Evolutionary conservation across 2,113 vertebrate species (phyloP).

Genomic region (Nannobrachium achirus): DNA sequence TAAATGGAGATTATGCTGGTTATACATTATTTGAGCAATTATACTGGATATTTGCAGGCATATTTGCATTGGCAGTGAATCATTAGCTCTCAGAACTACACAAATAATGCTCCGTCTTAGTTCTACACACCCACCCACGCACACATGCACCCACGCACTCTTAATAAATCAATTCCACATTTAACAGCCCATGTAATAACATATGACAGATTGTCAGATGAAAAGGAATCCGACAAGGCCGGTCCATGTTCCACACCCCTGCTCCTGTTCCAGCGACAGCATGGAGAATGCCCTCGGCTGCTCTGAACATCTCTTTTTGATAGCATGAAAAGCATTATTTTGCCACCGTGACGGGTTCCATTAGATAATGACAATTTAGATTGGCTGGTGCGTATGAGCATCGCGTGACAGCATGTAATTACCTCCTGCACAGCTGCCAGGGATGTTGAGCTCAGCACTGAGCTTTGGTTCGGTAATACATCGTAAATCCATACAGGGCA

Average conservation of each 20-base stretch:
- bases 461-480: too few relatives aligned
- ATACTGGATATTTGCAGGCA: too few relatives aligned
- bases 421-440: too few relatives aligned
- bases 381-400: too few relatives aligned
- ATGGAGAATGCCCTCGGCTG: conserved; percentile 43
- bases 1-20: too few relatives aligned
- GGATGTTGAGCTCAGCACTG: too few relatives aligned
- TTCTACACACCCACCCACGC: not conserved
- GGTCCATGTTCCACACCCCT: conserved; percentile 13
- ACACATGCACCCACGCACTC: not conserved
- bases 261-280: conserved; percentile 26
- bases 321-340: conserved; percentile 21
- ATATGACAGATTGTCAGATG: conserved; percentile 42
- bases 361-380: conserved; percentile 34
- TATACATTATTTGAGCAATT: too few relatives aligned
- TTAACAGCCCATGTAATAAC: conserved; percentile 45
- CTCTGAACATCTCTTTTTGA: conserved; percentile 46
- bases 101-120: conserved; percentile 10
- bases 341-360: conserved; percentile 32
- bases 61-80: not conserved
- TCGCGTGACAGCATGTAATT: too few relatives aligned
- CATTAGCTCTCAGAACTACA: conserved; percentile 35
- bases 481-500: too few relatives aligned
- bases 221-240: conserved; percentile 27
- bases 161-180: conserved; percentile 32